These are phyloP conservation scores for Corythoichthys haematopterus DNA, from an alignment of 2,113 vertebrate genomes.

Conservation along the genomic window DNA sequence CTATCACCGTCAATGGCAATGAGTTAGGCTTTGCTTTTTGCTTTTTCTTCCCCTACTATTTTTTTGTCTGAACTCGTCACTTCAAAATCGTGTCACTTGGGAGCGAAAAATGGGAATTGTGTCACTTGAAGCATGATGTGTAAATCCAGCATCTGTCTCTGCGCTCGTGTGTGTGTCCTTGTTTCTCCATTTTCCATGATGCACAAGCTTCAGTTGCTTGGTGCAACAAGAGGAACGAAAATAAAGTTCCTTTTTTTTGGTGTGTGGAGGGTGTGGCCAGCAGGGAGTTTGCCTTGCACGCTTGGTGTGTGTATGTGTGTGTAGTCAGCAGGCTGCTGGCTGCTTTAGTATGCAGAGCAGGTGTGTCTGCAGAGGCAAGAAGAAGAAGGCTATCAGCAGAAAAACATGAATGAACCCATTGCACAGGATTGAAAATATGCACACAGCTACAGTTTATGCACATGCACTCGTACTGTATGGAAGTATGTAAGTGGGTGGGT, in stretches of 20 bases:
- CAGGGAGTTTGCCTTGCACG: conserved; percentile 15
- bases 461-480: too few relatives aligned
- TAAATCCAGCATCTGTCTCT: neutral
- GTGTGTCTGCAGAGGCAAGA: conserved; percentile 75
- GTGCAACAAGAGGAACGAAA: conserved; percentile 8
- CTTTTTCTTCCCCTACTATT: too few relatives aligned
- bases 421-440: neutral
- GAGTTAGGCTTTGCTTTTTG: too few relatives aligned
- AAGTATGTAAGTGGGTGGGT: too few relatives aligned
- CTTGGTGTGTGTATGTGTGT: conserved; percentile 16
- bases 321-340: conserved; percentile 51
- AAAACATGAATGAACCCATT: neutral
- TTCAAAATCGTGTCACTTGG: neutral
- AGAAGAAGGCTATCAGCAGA: conserved; percentile 13
- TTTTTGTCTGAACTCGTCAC: neutral
- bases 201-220: conserved; percentile 24
- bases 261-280: conserved; percentile 41
- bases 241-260: conserved; percentile 36
- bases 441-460: too few relatives aligned
- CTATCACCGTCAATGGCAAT: too few relatives aligned
- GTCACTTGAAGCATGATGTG: neutral
- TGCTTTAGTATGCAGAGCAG: conserved; percentile 79
- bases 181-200: neutral
- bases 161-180: neutral
- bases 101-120: neutral